phyloP scores from a whole-genome alignment of 2,888 invertebrate genomes.

The Autographa pulchrina region DNA sequence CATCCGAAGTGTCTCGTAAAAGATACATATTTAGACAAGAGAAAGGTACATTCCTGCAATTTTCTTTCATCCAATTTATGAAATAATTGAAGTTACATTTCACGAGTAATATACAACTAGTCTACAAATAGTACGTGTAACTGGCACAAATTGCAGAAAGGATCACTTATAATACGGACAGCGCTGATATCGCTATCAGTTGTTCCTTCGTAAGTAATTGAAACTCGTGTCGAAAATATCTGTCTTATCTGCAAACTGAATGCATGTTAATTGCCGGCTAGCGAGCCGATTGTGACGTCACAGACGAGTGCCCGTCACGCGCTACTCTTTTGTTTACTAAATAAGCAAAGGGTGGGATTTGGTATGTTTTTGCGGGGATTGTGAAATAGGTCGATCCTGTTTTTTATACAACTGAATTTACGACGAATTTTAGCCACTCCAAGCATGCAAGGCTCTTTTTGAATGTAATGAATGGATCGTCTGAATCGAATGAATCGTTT shows the following conservation, averaged over 20 bases:
- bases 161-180: slow-evolving; percentile 1
- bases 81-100: too few species aligned
- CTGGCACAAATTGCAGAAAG: slow-evolving; percentile 4
- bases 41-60: too few species aligned
- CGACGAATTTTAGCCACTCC: too few species aligned
- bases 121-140: not conserved
- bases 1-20: too few species aligned
- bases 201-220: not conserved
- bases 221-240: slow-evolving; percentile 5
- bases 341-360: not conserved
- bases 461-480: too few species aligned
- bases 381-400: slow-evolving; percentile 12
- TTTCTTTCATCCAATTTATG: too few species aligned
- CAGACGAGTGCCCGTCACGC: slow-evolving; percentile 23
- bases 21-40: too few species aligned
- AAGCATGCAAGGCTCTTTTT: too few species aligned
- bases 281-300: slow-evolving; percentile 22
- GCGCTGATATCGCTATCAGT: not conserved
- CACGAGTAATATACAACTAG: not conserved
- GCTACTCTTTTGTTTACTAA: slow-evolving; percentile 19
- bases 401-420: too few species aligned
- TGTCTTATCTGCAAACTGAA: not conserved
- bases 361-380: slow-evolving; percentile 2
- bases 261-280: not conserved
- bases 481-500: too few species aligned